Conservation (phyloP, 2,888 invertebrate species). For the Trypoxylon attenuatum region DNA sequence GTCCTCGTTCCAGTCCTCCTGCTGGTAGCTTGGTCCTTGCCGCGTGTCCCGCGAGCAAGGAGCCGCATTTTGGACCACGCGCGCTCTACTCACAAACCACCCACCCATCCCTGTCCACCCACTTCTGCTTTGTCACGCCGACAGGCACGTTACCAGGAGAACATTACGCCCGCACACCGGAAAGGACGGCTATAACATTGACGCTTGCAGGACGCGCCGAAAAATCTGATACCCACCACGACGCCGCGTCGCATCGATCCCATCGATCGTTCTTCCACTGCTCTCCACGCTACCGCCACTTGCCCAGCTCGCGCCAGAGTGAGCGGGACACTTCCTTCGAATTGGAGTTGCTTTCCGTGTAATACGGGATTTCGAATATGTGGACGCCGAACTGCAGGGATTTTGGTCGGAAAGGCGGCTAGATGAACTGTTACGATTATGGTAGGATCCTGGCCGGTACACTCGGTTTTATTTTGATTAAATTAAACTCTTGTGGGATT, state of each 20-base stretch:
- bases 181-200: conserved; percentile 40
- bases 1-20: conserved; percentile 32
- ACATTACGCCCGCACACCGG: conserved; percentile 24
- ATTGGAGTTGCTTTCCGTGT: no score
- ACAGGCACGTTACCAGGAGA: conserved; percentile 44
- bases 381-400: no score
- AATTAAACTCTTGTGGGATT: no score
- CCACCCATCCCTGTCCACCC: conserved; percentile 51
- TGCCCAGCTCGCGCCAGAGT: no score
- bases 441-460: no score
- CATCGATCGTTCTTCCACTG: conserved; percentile 6
- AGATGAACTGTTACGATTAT: no score
- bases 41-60: conserved; percentile 55
- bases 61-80: conserved; percentile 63
- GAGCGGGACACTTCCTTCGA: no score
- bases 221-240: conserved; percentile 20
- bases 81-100: no score
- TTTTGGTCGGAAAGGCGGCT: no score
- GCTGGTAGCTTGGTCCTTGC: conserved; percentile 52
- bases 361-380: no score
- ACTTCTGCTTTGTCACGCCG: conserved; percentile 55
- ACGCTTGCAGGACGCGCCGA: conserved; percentile 37
- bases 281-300: background rate
- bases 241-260: conserved; percentile 11
- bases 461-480: no score